Percentiles rank a stretch among this genome's conserved stretches.
These are phyloP conservation scores for Brachypodius melanocephalos DNA, from an alignment of 2,113 vertebrate genomes.

Conservation along the genomic window DNA sequence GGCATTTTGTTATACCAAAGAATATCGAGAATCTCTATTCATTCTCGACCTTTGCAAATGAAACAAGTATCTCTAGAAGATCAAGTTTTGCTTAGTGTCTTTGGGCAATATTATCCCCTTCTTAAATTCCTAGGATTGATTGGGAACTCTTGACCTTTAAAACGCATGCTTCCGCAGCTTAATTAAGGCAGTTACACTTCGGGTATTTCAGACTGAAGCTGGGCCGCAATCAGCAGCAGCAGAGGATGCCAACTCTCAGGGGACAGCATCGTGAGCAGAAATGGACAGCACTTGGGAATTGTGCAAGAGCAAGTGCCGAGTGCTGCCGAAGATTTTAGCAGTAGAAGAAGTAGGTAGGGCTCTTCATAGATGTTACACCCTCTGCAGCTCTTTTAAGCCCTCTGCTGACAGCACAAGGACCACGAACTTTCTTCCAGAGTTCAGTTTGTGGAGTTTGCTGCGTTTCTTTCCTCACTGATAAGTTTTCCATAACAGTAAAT, in stretches of 20 bases:
- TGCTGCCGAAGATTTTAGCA: neutral
- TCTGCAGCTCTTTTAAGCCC: constrained; percentile 33
- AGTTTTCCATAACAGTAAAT: neutral
- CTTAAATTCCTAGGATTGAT: constrained; percentile 52
- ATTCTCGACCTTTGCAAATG: constrained; percentile 36
- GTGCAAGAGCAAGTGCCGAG: neutral
- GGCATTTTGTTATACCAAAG: constrained; percentile 14
- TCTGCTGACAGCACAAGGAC: constrained; percentile 33
- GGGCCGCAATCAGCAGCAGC: neutral
- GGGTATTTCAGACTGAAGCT: constrained; percentile 3
- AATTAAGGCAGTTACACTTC: neutral
- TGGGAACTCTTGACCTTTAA: constrained; percentile 60
- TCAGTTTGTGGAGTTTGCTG: neutral
- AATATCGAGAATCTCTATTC: neutral
- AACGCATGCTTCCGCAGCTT: neutral
- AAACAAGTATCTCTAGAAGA: constrained; percentile 45
- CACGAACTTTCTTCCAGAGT: neutral
- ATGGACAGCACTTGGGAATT: neutral
- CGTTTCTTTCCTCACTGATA: neutral
- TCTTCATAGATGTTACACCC: neutral
- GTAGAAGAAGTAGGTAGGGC: neutral
- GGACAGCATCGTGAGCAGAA: neutral
- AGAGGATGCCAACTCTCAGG: neutral
- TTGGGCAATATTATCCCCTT: constrained; percentile 48
- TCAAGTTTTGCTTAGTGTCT: constrained; percentile 43